Percentiles rank a stretch among this genome's conserved stretches.
These are phyloP conservation scores for Tachystola acroxantha DNA, from an alignment of 2,888 invertebrate species.

Conservation along the genomic window DNA sequence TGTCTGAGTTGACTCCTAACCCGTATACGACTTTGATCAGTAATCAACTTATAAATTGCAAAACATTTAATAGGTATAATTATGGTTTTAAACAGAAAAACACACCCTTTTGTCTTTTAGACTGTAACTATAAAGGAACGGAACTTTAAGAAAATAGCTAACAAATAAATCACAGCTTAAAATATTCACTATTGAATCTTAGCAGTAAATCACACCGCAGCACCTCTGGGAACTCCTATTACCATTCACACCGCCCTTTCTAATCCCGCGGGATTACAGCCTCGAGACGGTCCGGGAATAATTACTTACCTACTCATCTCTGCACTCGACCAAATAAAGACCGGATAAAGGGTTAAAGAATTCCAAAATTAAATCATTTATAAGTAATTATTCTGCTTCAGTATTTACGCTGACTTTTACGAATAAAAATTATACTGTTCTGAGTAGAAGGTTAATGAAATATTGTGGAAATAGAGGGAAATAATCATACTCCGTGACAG, in stretches of 20 bases:
- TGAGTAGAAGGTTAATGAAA: too few species aligned
- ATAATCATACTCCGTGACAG: too few species aligned
- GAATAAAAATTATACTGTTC: too few species aligned
- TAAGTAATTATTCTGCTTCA: constrained; percentile 10
- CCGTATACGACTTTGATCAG: too few species aligned
- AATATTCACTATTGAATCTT: constrained; percentile 76
- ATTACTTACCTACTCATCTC: constrained; percentile 69
- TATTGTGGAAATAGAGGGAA: too few species aligned
- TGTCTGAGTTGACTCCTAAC: too few species aligned
- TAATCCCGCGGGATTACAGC: constrained; percentile 73
- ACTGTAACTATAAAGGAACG: too few species aligned
- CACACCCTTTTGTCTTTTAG: too few species aligned
- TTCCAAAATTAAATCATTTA: constrained; percentile 33
- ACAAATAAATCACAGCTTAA: constrained; percentile 67
- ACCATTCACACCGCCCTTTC: constrained; percentile 74
- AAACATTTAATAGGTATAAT: too few species aligned
- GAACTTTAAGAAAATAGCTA: constrained; percentile 39
- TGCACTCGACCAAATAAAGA: constrained; percentile 46
- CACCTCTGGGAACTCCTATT: constrained; percentile 67
- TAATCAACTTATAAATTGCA: too few species aligned
- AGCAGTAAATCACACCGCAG: constrained; percentile 75
- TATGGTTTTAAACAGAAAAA: too few species aligned
- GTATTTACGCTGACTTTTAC: too few species aligned
- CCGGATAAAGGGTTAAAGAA: constrained; percentile 30
- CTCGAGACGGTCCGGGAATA: constrained; percentile 71